phyloP scores from a whole-genome alignment of 2,888 invertebrate species.

The Flexamia atlantica region DNA sequence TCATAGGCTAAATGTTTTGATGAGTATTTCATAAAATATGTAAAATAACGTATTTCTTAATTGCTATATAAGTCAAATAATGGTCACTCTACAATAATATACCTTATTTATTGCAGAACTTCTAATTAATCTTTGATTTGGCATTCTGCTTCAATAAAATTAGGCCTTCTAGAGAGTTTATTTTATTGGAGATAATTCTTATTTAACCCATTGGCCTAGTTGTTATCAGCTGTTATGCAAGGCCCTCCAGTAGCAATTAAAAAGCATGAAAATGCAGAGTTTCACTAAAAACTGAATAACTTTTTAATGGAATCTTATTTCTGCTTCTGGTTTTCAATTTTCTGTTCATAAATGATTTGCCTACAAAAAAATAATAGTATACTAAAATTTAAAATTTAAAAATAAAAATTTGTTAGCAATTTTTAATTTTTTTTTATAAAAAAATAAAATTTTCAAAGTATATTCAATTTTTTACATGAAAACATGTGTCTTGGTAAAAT shows the following conservation, averaged over 20 bases:
- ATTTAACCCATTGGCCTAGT: not conserved
- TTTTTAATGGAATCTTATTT: conserved; percentile 20
- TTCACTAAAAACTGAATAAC: conserved; percentile 37
- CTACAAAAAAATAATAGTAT: conserved; percentile 17
- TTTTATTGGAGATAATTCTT: too few species aligned
- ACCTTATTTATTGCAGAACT: too few species aligned
- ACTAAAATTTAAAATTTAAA: not conserved
- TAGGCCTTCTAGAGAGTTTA: too few species aligned
- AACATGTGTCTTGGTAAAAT: not conserved
- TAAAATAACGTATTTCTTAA: too few species aligned
- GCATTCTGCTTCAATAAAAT: too few species aligned
- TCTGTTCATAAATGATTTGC: conserved; percentile 21
- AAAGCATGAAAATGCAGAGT: conserved; percentile 41
- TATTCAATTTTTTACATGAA: conserved; percentile 6
- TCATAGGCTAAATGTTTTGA: too few species aligned
- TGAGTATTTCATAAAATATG: too few species aligned
- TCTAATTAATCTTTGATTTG: too few species aligned
- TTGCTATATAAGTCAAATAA: too few species aligned
- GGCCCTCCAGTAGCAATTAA: not conserved
- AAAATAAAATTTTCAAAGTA: conserved; percentile 29
- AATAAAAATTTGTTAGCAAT: not conserved
- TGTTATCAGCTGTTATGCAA: conserved; percentile 2
- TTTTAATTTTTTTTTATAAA: conserved; percentile 12
- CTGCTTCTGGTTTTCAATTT: conserved; percentile 2
- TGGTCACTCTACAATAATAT: too few species aligned